Evolutionary conservation across 2,888 invertebrate genomes (phyloP), one percentile per base, ranked within the genome.

Genomic region (Scaptodrosophila latifasciaeformis): DNA sequence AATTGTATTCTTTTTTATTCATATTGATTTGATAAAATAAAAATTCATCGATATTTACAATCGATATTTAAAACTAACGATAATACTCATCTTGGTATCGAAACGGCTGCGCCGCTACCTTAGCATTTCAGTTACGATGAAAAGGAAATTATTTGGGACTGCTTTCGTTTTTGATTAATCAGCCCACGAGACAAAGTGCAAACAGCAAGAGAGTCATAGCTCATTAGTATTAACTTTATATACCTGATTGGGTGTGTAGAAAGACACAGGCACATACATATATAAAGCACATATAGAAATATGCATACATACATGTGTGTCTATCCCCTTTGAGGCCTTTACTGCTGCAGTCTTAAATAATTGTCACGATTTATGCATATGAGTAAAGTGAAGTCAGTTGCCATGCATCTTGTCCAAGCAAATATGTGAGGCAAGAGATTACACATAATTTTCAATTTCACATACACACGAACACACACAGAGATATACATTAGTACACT

Each of bases 291-390:
- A 48, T 42, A 50, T n/a, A n/a, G 59, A 51, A 40, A 42, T 30
- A n/a, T 51, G 27, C 42, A 17, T 49, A 34, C 21, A 10, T 42
- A 49, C 31, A 7, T 35, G 27, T 29, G 44, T 52, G 57, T 50
- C 65, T 71, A 78, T 71, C 75, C 62, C 70, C 44, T 45, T n/a
- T 45, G 56, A 57, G 57, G 46, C 24, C 2, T 2, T 37, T 37
- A 37, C 17, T 37, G 17, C 67, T 57, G 60, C 54, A 51, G 60
- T 79, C 79, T 74, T 74, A 74, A 79, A 74, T 74, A 74, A 79
- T 74, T 71, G 61, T 68, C 45, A 64, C 61, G 72, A 76, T 79
- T 71, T 79, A 72, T 79, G 76, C 56, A 67, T 65, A 71, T 63
- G 29, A 55, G 56, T 52, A 43, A 57, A 55, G 68, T 48, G 56